Conservation (phyloP, 2,113 vertebrate species). For the Ceratotherium simum region DNA sequence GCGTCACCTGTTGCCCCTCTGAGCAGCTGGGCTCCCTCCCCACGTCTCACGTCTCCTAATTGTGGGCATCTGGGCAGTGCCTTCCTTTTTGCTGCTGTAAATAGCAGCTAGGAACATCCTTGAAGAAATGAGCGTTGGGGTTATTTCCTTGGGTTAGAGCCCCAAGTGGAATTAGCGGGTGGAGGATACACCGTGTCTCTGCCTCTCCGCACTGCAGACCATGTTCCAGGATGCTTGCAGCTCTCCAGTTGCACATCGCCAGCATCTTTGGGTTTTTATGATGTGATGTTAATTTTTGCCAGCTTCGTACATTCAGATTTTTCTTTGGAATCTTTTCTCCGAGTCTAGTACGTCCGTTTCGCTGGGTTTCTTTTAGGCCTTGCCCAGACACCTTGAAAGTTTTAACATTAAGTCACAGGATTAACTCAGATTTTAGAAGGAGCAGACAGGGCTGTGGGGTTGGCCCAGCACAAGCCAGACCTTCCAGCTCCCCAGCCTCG, state of each 20-base stretch:
- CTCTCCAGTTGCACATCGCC: neutral
- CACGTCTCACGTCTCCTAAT: too few relatives aligned
- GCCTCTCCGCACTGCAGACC: neutral
- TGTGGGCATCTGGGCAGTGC: neutral
- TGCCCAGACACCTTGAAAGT: neutral
- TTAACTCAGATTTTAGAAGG: neutral
- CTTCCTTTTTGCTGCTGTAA: neutral
- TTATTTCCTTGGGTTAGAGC: neutral
- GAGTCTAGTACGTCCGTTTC: neutral
- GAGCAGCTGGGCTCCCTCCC: neutral
- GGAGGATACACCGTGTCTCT: too few relatives aligned
- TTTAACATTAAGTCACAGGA: neutral
- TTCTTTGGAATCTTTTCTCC: neutral
- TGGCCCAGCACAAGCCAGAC: neutral
- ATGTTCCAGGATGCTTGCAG: accelerated
- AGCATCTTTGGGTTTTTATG: neutral
- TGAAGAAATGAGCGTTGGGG: neutral
- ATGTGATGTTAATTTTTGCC: neutral
- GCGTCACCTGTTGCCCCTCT: accelerated
- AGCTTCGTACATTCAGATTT: neutral
- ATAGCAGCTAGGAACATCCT: neutral
- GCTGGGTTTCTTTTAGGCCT: neutral
- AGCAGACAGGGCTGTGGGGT: too few relatives aligned
- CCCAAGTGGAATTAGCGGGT: neutral
- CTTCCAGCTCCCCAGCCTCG: neutral